These are phyloP conservation scores for Eulemur mongoz DNA, from an alignment of 2,797 vertebrate species.

Conservation along the genomic window DNA sequence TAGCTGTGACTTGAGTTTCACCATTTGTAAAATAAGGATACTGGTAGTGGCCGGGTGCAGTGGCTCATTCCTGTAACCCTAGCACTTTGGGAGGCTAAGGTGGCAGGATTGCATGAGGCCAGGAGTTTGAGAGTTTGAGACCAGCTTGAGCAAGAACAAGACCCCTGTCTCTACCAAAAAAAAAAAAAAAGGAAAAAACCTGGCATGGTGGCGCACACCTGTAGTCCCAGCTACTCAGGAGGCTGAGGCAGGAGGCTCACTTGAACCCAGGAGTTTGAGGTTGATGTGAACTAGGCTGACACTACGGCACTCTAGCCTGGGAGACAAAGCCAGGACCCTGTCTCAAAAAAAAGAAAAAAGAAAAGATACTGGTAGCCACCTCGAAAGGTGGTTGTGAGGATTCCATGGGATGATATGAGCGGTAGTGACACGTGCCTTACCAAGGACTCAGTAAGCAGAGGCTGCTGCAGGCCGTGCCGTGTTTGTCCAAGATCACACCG, in stretches of 20 bases:
- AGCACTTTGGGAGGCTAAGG: neutral
- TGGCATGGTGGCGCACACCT: no score
- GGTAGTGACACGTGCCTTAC: fast-evolving
- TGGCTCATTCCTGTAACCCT: neutral
- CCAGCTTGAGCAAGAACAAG: neutral
- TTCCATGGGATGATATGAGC: fast-evolving
- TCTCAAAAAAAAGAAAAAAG: neutral
- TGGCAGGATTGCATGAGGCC: neutral
- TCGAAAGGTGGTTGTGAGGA: neutral
- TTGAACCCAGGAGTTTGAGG: neutral
- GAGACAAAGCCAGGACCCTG: neutral
- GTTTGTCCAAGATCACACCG: neutral
- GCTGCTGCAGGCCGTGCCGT: neutral
- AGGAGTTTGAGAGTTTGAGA: no score
- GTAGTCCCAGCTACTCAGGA: neutral
- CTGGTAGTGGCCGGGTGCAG: fast-evolving
- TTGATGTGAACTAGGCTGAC: neutral
- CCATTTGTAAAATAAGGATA: neutral
- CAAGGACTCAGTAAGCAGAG: fast-evolving
- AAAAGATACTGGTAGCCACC: neutral
- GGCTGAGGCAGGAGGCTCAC: neutral
- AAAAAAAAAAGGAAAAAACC: neutral
- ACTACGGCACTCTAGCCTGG: neutral
- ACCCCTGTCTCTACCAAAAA: neutral
- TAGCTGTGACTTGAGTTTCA: neutral